Evolutionary conservation across 2,113 vertebrate genomes (phyloP), one percentile per base, ranked within the genome.

Genomic region (Martes martes): DNA sequence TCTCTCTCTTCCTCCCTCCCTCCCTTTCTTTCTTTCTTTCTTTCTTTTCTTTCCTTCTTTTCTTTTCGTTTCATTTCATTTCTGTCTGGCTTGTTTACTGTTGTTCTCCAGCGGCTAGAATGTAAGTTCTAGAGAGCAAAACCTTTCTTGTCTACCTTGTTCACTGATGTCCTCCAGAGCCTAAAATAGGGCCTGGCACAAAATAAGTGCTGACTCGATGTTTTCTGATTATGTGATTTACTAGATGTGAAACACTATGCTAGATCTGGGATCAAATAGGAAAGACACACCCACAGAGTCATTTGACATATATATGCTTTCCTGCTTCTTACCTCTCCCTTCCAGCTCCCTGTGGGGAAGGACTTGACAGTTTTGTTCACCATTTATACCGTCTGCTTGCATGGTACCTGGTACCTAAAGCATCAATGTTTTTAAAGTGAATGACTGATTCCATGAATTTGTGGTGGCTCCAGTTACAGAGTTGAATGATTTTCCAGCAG

Each of bases 371-470:
- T 63, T 65, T 59, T 89, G 31, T 55, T 82, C 14, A 39, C n/a
- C 11, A 0, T 73, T 85, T 92, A 63, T 36, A n/a, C 1, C 28
- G 33, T 79, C n/a, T 50, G 15, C 33, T 82, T 84, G 18, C 33
- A 57, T 26, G 36, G 18, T 57, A 36, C 45, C 24, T 84, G 79
- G 14, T 36, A 52, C 82, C 26, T 90, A 65, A 16, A 73, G 26
- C 15, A 11, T 67, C 57, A 50, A 71, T n/a, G 4, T 92, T 69
- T 28, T 85, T 67, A 61, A 88, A 57, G 36, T 73, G 33, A 91
- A 71, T 39, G 19, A 59, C 24, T 61, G 7, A 88, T 21, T 42
- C 63, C 45, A 11, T 79, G 61, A 91, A 88, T 82, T 93, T 93
- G 39, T 78, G 26, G 33, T 42, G 33, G 45, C 18, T 92, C 74